These are phyloP conservation scores for Pterobdella sp. DNA, from an alignment of 2,888 invertebrate species.

Conservation along the genomic window DNA sequence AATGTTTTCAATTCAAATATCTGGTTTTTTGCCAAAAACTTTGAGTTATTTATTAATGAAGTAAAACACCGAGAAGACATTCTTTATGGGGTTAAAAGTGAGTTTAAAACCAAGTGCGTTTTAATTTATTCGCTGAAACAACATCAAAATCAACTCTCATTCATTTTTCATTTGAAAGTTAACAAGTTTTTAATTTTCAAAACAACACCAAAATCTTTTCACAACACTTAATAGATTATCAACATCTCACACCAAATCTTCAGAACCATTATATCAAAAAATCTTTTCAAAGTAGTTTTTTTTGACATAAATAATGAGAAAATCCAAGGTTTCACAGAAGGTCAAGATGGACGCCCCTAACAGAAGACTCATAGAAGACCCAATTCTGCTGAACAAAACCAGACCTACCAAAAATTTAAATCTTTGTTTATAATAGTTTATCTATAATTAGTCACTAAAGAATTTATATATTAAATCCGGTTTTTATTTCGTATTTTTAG, in stretches of 20 bases:
- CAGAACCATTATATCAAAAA: too few relatives aligned
- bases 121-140: background rate
- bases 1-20: background rate
- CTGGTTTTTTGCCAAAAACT: background rate
- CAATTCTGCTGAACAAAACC: constrained; percentile 36
- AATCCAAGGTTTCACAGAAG: constrained; percentile 38
- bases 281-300: constrained; percentile 30
- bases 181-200: background rate
- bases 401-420: background rate
- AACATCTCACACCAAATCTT: too few relatives aligned
- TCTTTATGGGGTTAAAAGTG: too few relatives aligned
- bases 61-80: constrained; percentile 2
- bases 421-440: too few relatives aligned
- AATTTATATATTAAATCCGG: too few relatives aligned
- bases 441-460: too few relatives aligned
- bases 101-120: background rate
- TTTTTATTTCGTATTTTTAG: too few relatives aligned
- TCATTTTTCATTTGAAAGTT: background rate
- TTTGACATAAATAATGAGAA: constrained; percentile 34
- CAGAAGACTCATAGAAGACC: constrained; percentile 39
- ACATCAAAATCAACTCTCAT: background rate
- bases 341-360: constrained; percentile 39
- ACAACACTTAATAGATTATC: too few relatives aligned
- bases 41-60: background rate
- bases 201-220: background rate